A percentile compares a stretch with the other conserved stretches of the same genome.
These are phyloP conservation scores for Triplophysa siluroides DNA, from an alignment of 2,113 vertebrate species.

Conservation along the genomic window DNA sequence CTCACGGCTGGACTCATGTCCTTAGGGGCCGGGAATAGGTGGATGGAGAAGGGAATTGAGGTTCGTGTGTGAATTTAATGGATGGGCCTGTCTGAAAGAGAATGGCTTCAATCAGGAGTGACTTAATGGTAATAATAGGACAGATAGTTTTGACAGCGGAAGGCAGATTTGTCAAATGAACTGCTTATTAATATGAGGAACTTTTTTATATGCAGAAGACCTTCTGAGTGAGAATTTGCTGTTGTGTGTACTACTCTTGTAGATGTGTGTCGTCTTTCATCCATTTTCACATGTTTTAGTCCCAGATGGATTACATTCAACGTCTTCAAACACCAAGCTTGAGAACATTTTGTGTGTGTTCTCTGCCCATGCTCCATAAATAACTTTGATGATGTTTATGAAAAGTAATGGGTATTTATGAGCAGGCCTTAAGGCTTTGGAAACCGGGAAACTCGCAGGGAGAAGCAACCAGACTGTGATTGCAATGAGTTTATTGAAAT, in stretches of 20 bases:
- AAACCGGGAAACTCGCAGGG: conserved; percentile 52
- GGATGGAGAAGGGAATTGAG: conserved; percentile 46
- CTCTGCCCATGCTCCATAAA: conserved; percentile 84
- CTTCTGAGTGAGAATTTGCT: background rate
- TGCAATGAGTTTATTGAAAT: conserved; percentile 74
- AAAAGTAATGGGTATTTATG: conserved; percentile 80
- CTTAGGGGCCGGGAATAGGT: conserved; percentile 36
- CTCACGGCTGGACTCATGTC: conserved; percentile 36
- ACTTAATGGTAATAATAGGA: conserved; percentile 49
- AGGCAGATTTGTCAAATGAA: conserved; percentile 24
- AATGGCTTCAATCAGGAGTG: conserved; percentile 55
- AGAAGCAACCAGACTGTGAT: conserved; percentile 63
- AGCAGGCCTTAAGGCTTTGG: conserved; percentile 63
- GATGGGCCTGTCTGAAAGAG: conserved; percentile 49
- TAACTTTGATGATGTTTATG: conserved; percentile 92
- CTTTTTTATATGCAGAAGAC: background rate
- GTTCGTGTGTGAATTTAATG: conserved; percentile 56
- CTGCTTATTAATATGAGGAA: background rate
- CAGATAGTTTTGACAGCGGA: conserved; percentile 45
- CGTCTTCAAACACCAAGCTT: conserved; percentile 74
- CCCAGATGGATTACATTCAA: conserved; percentile 66
- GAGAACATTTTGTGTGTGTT: conserved; percentile 70
- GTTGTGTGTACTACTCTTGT: conserved; percentile 13
- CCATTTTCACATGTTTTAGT: background rate
- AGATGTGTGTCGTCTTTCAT: conserved; percentile 12